A percentile compares a stretch with the other conserved stretches of the same genome.
Evolutionary conservation across 2,888 invertebrate genomes (phyloP).

Genomic region (Rhagonycha lutea): DNA sequence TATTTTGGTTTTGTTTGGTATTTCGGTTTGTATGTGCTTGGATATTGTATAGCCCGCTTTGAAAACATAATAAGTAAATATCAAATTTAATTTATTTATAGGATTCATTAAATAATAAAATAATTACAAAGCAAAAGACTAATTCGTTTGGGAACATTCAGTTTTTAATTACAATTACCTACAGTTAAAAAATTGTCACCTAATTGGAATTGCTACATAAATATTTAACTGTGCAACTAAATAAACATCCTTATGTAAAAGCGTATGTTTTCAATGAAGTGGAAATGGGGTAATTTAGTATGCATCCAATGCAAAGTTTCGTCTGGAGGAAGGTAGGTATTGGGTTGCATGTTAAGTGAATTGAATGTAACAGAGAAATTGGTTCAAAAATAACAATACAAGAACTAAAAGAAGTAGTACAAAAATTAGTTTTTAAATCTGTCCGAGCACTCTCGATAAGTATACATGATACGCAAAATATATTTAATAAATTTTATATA

Average conservation of each 20-base stretch:
- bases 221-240: not conserved
- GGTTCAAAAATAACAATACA: not conserved
- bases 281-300: not conserved
- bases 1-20: not conserved
- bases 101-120: not conserved
- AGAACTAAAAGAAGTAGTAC: not conserved
- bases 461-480: not conserved
- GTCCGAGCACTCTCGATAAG: not conserved
- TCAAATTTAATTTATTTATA: not conserved
- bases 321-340: not conserved
- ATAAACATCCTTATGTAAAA: not conserved
- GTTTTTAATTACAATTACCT: no score
- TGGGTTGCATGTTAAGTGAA: not conserved
- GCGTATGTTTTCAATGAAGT: not conserved
- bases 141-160: not conserved
- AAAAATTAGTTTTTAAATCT: not conserved
- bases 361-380: not conserved
- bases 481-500: no score
- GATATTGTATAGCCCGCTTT: not conserved
- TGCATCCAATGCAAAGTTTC: not conserved
- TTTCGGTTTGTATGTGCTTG: not conserved
- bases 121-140: not conserved
- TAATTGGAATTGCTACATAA: not conserved
- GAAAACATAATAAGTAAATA: not conserved
- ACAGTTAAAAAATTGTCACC: not conserved